Evolutionary conservation across 2,797 vertebrate genomes (phyloP), one percentile per base, ranked within the genome.

Genomic region (Cephalopachus bancanus): DNA sequence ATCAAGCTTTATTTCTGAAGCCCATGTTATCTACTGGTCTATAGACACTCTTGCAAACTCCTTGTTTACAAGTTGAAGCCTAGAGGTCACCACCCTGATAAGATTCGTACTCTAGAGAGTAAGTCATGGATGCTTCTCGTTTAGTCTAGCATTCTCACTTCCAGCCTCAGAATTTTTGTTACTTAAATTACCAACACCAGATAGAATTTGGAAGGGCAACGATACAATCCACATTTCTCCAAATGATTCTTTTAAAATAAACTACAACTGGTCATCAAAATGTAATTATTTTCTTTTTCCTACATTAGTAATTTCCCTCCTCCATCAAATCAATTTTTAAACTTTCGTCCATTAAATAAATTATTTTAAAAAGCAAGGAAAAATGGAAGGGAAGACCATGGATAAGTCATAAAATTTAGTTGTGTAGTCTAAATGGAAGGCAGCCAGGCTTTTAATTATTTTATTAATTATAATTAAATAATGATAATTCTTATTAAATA

Each of bases 391-490:
- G 8, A 1, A 91, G 57, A 81, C 24, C 17, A 59, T 4, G 0
- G 6, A 53, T 30, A 86, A 83, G 72, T 89, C n/a, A 87, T 37
- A 88, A n/a, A 74, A 78, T 79, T 62, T 57, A 88, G 49, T 78
- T 93, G 24, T 6, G 33, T 37, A 62, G 28, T 7, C 33, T 76
- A 69, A 79, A 53, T 49, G 87, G 22, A 75, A 78, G 74, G 5
- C 7, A 76, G 72, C 11, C 7, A 65, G n/a, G 1, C 1, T 83
- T 86, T 87, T 65, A 74, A 55, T 74, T 14, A 33, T 33, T 84
- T 90, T 60, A 53, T 49, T 59, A 28, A 60, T n/a, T 83, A 59
- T 16, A 60, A 62, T 37, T 79, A 91, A 81, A 71, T 53, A 1
- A 67, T 53, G 2, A 62, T 71, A 44, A 57, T 44, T 76, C n/a